Evolutionary conservation across 2,797 vertebrate species (phyloP).

Genomic region (Falco concolor): DNA sequence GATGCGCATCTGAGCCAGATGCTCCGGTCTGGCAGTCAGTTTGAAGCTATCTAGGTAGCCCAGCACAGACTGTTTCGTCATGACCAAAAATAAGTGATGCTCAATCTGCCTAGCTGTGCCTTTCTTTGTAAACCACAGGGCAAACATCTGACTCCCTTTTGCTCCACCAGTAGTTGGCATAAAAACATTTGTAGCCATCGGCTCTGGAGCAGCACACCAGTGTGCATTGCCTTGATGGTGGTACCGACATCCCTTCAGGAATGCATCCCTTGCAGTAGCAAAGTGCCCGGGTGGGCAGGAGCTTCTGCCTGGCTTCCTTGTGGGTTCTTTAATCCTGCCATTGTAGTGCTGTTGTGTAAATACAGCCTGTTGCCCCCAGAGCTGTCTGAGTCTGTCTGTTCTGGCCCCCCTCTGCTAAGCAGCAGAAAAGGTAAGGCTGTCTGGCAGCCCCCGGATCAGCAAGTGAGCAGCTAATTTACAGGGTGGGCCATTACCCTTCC

Average conservation of each 20-base stretch:
- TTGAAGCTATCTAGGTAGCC: not conserved
- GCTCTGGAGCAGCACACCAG: not conserved
- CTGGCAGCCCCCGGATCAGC: not conserved
- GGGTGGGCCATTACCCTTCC: constrained; percentile 6
- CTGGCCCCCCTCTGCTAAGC: not conserved
- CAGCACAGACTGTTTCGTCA: not conserved
- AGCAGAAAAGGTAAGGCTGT: not conserved
- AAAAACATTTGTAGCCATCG: fast-evolving
- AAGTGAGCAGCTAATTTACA: constrained; percentile 13
- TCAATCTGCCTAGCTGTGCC: not conserved
- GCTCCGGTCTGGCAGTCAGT: not conserved
- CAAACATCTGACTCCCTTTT: not conserved
- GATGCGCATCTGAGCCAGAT: not conserved
- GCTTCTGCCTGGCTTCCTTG: not conserved
- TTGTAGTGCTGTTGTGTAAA: not conserved
- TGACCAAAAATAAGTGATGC: not conserved
- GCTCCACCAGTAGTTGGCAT: not conserved
- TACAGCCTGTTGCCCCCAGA: not conserved
- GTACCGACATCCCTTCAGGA: not conserved
- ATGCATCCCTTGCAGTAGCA: not conserved
- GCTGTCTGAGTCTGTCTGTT: not conserved
- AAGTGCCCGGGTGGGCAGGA: not conserved
- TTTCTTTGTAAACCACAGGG: not conserved
- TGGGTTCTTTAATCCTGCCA: not conserved
- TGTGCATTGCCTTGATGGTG: not conserved